Conservation (phyloP, 2,888 invertebrate genomes). For the Ethmia dodecea region DNA sequence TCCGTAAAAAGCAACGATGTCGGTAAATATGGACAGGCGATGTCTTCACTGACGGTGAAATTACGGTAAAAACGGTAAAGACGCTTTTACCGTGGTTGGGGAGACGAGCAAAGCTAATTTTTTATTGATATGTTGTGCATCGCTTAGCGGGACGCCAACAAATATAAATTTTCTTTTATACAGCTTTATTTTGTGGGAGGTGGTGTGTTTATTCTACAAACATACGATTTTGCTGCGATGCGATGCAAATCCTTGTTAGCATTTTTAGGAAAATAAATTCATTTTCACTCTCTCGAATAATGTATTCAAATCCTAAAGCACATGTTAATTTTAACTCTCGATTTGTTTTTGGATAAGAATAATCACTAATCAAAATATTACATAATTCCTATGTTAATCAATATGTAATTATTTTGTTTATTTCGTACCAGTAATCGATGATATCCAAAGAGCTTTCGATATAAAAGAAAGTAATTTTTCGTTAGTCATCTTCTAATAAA, state of each 20-base stretch:
- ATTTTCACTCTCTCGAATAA: slow-evolving; percentile 9
- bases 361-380: too few relatives aligned
- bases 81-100: slow-evolving; percentile 32
- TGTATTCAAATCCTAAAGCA: slow-evolving; percentile 13
- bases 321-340: slow-evolving; percentile 5
- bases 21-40: slow-evolving; percentile 68
- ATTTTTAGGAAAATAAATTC: slow-evolving; percentile 17
- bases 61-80: slow-evolving; percentile 39
- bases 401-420: too few relatives aligned
- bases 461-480: too few relatives aligned
- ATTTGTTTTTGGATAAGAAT: too few relatives aligned
- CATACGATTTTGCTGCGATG: slow-evolving; percentile 20
- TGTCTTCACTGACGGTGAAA: slow-evolving; percentile 43
- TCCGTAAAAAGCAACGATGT: slow-evolving; percentile 67
- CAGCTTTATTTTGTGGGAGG: neutral
- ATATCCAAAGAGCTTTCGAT: too few relatives aligned
- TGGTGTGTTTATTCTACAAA: slow-evolving; percentile 17
- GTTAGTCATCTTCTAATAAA: too few relatives aligned
- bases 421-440: too few relatives aligned
- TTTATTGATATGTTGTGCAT: slow-evolving; percentile 35
- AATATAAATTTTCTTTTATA: neutral
- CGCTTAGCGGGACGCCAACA: slow-evolving; percentile 16
- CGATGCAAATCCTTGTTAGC: slow-evolving; percentile 22
- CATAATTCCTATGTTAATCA: too few relatives aligned
- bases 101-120: slow-evolving; percentile 41